Evolutionary conservation across 92 coral and sea anemone genomes (phyloP).

Genomic region (Nematostella vectensis): DNA sequence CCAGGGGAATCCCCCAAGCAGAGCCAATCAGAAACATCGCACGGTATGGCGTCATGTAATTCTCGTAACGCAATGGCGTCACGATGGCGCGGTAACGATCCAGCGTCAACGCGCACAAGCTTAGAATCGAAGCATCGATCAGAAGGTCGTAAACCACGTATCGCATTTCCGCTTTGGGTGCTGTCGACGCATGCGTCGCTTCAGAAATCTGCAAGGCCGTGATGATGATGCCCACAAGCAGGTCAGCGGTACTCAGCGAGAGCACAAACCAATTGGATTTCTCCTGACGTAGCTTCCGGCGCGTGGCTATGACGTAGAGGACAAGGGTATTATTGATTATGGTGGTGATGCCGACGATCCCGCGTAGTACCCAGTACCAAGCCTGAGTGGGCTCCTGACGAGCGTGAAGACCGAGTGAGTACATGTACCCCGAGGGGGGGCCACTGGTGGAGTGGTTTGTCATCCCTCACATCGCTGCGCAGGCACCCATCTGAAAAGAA

Average conservation of each 20-base stretch:
- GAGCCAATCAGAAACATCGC: neutral
- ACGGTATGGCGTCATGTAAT: slow-evolving; percentile 16
- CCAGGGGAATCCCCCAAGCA: slow-evolving; percentile 11
- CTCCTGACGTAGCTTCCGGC: slow-evolving; percentile 9
- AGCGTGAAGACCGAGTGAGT: slow-evolving; percentile 19
- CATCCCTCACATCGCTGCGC: slow-evolving; percentile 5
- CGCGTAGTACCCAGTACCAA: slow-evolving; percentile 26
- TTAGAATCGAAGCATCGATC: slow-evolving; percentile 15
- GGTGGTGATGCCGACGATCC: slow-evolving; percentile 9
- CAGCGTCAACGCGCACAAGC: slow-evolving; percentile 15
- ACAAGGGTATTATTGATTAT: slow-evolving; percentile 17
- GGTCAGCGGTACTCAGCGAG: slow-evolving; percentile 20
- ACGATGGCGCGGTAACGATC: slow-evolving; percentile 22
- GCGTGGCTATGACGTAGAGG: slow-evolving; percentile 11
- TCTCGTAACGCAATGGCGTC: slow-evolving; percentile 10
- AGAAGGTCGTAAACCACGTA: slow-evolving; percentile 14
- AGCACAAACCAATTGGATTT: slow-evolving; percentile 26
- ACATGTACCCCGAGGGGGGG: neutral
- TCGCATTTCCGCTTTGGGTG: slow-evolving; percentile 9
- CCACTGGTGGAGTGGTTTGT: neutral
- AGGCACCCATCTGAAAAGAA: no score
- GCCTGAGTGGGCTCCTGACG: slow-evolving; percentile 21
- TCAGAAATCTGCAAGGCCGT: slow-evolving; percentile 10
- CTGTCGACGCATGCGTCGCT: slow-evolving; percentile 4
- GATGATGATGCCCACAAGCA: slow-evolving; percentile 11